Percentiles rank a stretch among this genome's conserved stretches.
phyloP scores from a whole-genome alignment of 2,113 vertebrate genomes.

The Pungitius pungitius region DNA sequence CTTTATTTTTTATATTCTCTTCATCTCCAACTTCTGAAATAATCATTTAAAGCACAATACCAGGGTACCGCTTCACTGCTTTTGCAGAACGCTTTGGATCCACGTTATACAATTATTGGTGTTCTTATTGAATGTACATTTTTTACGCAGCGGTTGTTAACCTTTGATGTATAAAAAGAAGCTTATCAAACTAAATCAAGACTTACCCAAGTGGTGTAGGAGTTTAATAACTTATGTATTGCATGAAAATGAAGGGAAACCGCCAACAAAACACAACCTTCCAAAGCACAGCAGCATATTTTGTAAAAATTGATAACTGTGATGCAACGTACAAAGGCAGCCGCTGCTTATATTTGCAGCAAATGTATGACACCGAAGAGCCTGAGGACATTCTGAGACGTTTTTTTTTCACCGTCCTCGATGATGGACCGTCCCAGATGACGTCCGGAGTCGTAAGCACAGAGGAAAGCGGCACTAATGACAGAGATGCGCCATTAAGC shows the following conservation, averaged over 20 bases:
- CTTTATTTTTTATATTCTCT: too few species aligned
- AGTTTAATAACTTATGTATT: neutral
- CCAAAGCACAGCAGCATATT: neutral
- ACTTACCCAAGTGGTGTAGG: neutral
- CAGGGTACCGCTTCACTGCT: neutral
- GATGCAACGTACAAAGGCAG: too few species aligned
- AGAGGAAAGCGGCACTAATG: slow-evolving; percentile 67
- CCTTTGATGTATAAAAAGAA: neutral
- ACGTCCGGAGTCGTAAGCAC: slow-evolving; percentile 54
- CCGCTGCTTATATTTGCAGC: neutral
- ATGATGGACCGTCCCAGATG: slow-evolving; percentile 57
- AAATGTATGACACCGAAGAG: neutral
- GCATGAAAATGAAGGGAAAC: neutral
- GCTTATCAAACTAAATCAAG: neutral
- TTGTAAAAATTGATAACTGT: neutral
- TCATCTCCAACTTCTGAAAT: neutral
- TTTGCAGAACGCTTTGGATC: neutral
- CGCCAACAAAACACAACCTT: neutral
- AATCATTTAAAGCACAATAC: neutral
- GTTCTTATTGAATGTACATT: neutral
- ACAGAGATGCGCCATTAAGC: slow-evolving; percentile 73
- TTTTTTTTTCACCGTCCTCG: slow-evolving; percentile 43
- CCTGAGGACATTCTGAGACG: slow-evolving; percentile 21
- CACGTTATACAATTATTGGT: neutral
- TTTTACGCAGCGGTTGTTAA: neutral